Percentiles rank a stretch among this genome's conserved stretches.
Conservation (phyloP, 2,113 vertebrate genomes). For the Brachypteracias leptosomus region DNA sequence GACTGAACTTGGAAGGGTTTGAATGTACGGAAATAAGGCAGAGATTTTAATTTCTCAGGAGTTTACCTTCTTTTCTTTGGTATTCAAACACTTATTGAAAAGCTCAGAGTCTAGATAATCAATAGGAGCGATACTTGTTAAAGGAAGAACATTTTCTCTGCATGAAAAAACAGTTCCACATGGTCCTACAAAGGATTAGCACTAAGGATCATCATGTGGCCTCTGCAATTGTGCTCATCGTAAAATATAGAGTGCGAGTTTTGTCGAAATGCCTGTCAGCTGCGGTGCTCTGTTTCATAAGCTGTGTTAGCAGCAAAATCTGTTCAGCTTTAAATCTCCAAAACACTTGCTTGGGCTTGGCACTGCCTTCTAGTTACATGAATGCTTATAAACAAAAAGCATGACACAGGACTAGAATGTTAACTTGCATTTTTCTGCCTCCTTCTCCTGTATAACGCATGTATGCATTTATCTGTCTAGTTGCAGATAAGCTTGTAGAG, state of each 20-base stretch:
- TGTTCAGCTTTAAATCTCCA: not conserved
- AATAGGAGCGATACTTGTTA: not conserved
- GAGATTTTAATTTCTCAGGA: not conserved
- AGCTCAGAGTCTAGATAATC: not conserved
- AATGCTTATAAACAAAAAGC: not conserved
- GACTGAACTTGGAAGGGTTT: not conserved
- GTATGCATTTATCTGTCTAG: not conserved
- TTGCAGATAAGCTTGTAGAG: not conserved
- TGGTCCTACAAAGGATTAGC: not conserved
- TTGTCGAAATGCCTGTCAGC: not conserved
- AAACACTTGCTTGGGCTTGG: not conserved
- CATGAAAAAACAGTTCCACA: not conserved
- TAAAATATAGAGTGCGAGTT: not conserved
- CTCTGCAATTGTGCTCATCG: not conserved
- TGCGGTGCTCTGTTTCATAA: not conserved
- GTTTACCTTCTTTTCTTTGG: not conserved
- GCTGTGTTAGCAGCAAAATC: not conserved
- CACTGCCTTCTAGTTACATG: not conserved
- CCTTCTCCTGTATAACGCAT: too few relatives aligned
- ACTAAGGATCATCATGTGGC: not conserved
- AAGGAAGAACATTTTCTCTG: not conserved
- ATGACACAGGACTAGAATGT: not conserved
- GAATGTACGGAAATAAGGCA: not conserved
- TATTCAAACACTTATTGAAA: not conserved
- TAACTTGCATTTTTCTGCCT: not conserved